Conservation (phyloP, 2,888 invertebrate genomes). For the Pyrocoelia pectoralis region DNA sequence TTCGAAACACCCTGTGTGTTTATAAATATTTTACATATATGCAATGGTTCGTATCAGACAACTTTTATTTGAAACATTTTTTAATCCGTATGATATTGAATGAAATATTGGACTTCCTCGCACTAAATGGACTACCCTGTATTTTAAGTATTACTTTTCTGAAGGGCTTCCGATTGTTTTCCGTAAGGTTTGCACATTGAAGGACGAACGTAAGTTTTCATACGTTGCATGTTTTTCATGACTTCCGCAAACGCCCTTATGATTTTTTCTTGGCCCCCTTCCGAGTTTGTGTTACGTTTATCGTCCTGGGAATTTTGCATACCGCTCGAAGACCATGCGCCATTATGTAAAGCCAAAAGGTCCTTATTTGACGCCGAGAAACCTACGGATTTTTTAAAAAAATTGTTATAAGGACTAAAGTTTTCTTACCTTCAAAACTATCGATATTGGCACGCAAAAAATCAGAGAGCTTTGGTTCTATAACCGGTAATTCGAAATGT, state of each 20-base stretch:
- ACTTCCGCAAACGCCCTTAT: constrained; percentile 85
- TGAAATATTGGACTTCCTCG: no score
- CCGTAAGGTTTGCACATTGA: constrained; percentile 93
- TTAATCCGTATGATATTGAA: no score
- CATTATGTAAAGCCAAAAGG: constrained; percentile 72
- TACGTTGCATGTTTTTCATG: constrained; percentile 87
- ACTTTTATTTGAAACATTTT: no score
- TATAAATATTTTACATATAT: no score
- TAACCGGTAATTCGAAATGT: constrained; percentile 57
- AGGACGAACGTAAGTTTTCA: constrained; percentile 87
- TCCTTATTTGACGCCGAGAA: constrained; percentile 66
- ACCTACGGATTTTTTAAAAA: constrained; percentile 43
- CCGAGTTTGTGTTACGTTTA: constrained; percentile 51
- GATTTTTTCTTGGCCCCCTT: constrained; percentile 83
- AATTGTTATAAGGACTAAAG: no score
- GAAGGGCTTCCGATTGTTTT: constrained; percentile 87
- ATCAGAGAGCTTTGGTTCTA: constrained; percentile 75
- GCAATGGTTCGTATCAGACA: no score
- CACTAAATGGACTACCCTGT: no score
- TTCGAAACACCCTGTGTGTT: no score
- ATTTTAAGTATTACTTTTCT: constrained; percentile 72
- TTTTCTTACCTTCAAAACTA: constrained; percentile 71
- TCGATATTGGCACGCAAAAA: constrained; percentile 77
- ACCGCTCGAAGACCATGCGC: constrained; percentile 65
- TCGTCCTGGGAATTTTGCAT: constrained; percentile 49